Percentiles rank a stretch among this genome's conserved stretches.
Conservation (phyloP, 2,113 vertebrate genomes). For the Gulo gulo region DNA sequence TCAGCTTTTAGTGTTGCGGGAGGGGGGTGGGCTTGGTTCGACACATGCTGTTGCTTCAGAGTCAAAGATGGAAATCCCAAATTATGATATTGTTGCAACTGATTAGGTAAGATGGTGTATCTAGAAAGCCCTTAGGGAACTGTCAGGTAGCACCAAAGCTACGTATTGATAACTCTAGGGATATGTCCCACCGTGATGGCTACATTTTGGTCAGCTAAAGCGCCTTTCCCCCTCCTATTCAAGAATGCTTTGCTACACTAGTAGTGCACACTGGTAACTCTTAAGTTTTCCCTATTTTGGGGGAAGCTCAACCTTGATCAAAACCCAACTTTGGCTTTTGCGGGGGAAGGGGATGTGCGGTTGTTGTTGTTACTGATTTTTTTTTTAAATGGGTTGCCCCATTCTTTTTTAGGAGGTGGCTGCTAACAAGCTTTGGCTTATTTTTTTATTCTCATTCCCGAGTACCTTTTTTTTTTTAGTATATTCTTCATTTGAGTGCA, state of each 20-base stretch:
- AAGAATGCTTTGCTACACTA: neutral
- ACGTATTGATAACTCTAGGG: neutral
- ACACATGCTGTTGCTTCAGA: neutral
- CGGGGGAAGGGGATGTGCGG: neutral
- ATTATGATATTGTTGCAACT: neutral
- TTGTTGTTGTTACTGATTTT: neutral
- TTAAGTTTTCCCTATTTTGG: neutral
- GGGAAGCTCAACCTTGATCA: neutral
- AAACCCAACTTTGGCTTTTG: neutral
- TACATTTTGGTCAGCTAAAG: neutral
- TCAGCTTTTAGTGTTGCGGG: neutral
- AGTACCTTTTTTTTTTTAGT: neutral
- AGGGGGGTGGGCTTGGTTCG: neutral
- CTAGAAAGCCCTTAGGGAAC: neutral
- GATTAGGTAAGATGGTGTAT: neutral
- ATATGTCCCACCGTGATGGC: fast-evolving
- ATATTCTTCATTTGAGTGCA: neutral
- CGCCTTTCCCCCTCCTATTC: neutral
- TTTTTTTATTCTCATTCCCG: neutral
- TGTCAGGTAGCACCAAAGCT: neutral
- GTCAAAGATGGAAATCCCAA: neutral
- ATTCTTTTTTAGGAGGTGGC: neutral
- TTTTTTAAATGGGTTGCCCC: neutral
- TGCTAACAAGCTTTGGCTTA: neutral
- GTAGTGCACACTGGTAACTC: neutral